Percentiles rank a stretch among this genome's conserved stretches.
These are phyloP conservation scores for Odontamblyopus lacepedii DNA, from an alignment of 2,797 vertebrate genomes.

Conservation along the genomic window DNA sequence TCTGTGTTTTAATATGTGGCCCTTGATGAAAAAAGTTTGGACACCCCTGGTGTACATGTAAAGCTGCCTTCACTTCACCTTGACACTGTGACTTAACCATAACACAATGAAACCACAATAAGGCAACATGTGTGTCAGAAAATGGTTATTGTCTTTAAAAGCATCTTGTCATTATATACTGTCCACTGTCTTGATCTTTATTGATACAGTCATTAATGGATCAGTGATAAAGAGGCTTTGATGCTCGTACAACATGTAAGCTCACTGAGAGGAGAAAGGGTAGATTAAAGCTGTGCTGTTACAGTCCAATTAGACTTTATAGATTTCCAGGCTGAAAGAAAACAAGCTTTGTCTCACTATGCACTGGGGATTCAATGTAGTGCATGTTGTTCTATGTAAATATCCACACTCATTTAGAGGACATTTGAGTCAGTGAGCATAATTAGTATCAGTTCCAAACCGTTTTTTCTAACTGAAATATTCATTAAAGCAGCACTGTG, in stretches of 20 bases:
- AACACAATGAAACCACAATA: too few species aligned
- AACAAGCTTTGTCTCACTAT: constrained; percentile 14
- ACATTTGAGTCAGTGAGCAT: not conserved
- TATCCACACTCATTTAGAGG: not conserved
- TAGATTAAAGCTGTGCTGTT: constrained; percentile 25
- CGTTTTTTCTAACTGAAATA: not conserved
- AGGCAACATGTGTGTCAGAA: too few species aligned
- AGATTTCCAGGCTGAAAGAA: constrained; percentile 28
- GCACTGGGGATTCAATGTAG: constrained; percentile 20
- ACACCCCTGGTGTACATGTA: too few species aligned
- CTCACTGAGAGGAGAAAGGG: constrained; percentile 20
- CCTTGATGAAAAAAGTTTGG: too few species aligned
- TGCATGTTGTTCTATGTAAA: constrained; percentile 3
- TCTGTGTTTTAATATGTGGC: too few species aligned
- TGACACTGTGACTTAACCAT: too few species aligned
- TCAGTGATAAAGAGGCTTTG: constrained; percentile 40
- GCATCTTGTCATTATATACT: constrained; percentile 17
- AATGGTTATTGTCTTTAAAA: constrained; percentile 8
- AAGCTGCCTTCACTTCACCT: too few species aligned
- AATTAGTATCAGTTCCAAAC: not conserved
- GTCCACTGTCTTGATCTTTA: constrained; percentile 16
- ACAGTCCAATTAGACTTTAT: constrained; percentile 38
- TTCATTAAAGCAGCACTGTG: not conserved
- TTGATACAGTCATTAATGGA: constrained; percentile 40
- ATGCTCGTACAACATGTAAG: constrained; percentile 18